Conservation (phyloP, 2,888 invertebrate genomes). For the Cantharis nigra region DNA sequence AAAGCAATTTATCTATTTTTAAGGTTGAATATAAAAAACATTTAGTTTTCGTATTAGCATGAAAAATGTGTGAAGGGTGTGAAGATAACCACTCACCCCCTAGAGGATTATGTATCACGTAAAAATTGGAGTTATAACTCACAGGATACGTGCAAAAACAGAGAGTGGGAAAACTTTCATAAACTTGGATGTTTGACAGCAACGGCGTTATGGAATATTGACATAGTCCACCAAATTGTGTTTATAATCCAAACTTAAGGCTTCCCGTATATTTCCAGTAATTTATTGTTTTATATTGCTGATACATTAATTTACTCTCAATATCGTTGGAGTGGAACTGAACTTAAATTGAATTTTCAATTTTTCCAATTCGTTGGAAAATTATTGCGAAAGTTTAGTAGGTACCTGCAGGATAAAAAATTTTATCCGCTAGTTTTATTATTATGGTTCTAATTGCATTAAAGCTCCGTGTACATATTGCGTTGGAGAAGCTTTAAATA, state of each 20-base stretch:
- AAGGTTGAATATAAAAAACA: slow-evolving; percentile 18
- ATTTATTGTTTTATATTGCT: slow-evolving; percentile 1
- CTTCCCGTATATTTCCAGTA: neutral
- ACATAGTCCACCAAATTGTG: slow-evolving; percentile 25
- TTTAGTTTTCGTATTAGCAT: slow-evolving; percentile 27
- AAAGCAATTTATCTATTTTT: neutral
- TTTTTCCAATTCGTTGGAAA: neutral
- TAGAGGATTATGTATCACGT: slow-evolving; percentile 29
- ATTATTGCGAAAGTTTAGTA: neutral
- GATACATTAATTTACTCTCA: neutral
- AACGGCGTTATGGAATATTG: slow-evolving; percentile 25
- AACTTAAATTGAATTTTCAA: neutral
- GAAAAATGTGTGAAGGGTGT: slow-evolving; percentile 29
- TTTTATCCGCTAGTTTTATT: neutral
- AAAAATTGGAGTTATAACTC: slow-evolving; percentile 31
- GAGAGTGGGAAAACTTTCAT: slow-evolving; percentile 26
- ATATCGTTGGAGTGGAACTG: neutral
- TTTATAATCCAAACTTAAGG: slow-evolving; percentile 13
- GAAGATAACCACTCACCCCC: slow-evolving; percentile 28
- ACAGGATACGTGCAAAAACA: slow-evolving; percentile 17
- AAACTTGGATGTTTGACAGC: slow-evolving; percentile 28
- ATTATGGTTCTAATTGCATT: neutral
- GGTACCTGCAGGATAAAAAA: neutral
- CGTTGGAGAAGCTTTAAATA: neutral
- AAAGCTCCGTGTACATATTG: neutral